These are phyloP conservation scores for Nomada goodeniana DNA, from an alignment of 2,888 invertebrate species.

Conservation along the genomic window DNA sequence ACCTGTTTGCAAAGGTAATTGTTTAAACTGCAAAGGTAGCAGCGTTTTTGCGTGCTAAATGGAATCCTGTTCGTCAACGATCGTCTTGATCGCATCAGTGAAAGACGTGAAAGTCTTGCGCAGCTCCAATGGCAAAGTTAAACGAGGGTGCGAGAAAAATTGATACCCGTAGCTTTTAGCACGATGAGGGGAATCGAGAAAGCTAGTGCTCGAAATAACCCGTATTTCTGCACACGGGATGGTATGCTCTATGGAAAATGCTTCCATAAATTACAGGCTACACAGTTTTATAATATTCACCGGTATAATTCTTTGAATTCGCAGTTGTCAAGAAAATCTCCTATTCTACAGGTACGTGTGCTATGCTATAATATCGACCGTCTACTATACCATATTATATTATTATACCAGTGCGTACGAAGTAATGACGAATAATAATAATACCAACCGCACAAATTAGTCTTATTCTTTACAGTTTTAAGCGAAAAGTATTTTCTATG, in stretches of 20 bases:
- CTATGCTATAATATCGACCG: background rate
- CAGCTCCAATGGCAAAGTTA: background rate
- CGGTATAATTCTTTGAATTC: slow-evolving; percentile 11
- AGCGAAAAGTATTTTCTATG: too few species aligned
- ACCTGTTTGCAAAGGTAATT: too few species aligned
- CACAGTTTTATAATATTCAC: slow-evolving; percentile 10
- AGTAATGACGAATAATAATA: too few species aligned
- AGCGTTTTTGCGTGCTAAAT: background rate
- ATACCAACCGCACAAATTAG: too few species aligned
- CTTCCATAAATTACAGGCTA: slow-evolving; percentile 15
- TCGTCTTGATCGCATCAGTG: background rate
- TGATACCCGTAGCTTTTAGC: background rate
- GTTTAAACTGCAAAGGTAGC: too few species aligned
- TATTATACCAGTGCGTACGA: too few species aligned
- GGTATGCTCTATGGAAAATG: background rate
- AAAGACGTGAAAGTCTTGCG: slow-evolving; percentile 3
- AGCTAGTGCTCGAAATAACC: background rate
- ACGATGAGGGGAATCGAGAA: background rate
- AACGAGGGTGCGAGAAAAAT: slow-evolving; percentile 3
- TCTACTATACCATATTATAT: background rate
- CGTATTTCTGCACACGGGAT: too few species aligned
- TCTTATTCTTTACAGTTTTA: too few species aligned
- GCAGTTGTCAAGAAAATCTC: too few species aligned
- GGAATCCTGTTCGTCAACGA: slow-evolving; percentile 15
- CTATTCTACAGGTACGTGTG: too few species aligned